phyloP scores from a whole-genome alignment of 2,888 invertebrate species.

The Meiosimyza platycephala region DNA sequence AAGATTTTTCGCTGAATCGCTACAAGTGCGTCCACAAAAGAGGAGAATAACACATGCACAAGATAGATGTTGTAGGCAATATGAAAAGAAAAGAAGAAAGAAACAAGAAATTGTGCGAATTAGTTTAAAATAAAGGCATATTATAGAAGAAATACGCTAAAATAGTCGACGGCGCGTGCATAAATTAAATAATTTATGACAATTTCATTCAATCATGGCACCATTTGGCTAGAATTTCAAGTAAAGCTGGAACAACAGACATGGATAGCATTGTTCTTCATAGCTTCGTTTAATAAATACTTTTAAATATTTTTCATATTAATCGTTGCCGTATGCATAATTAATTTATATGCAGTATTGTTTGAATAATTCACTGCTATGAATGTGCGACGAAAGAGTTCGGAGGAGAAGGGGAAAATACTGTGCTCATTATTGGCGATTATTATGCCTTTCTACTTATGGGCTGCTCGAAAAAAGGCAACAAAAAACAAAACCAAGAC shows the following conservation, averaged over 20 bases:
- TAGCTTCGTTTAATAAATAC: not conserved
- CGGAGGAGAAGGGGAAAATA: not conserved
- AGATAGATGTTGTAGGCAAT: too few species aligned
- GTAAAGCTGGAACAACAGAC: slow-evolving; percentile 1
- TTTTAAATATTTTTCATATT: slow-evolving; percentile 1
- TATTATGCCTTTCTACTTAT: slow-evolving; percentile 21
- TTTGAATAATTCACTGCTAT: not conserved
- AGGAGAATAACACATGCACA: not conserved
- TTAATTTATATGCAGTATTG: slow-evolving; percentile 19
- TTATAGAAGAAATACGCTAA: slow-evolving; percentile 3
- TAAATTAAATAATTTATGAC: slow-evolving; percentile 21
- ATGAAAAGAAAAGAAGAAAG: not conserved
- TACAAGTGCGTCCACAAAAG: slow-evolving; percentile 45
- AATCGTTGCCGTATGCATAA: slow-evolving; percentile 18
- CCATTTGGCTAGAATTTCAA: slow-evolving; percentile 13
- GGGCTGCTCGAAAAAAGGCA: not conserved
- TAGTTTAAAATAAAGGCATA: slow-evolving; percentile 10
- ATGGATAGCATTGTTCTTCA: not conserved
- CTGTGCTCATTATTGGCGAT: not conserved
- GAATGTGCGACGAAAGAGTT: not conserved
- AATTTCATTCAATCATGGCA: slow-evolving; percentile 13
- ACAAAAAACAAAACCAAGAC: not conserved
- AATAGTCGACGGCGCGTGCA: slow-evolving; percentile 9
- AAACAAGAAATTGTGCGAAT: slow-evolving; percentile 22
- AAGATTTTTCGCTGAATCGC: slow-evolving; percentile 71